These are phyloP conservation scores for Aphis gossypii DNA, from an alignment of 1,140 invertebrate species.

Conservation along the genomic window DNA sequence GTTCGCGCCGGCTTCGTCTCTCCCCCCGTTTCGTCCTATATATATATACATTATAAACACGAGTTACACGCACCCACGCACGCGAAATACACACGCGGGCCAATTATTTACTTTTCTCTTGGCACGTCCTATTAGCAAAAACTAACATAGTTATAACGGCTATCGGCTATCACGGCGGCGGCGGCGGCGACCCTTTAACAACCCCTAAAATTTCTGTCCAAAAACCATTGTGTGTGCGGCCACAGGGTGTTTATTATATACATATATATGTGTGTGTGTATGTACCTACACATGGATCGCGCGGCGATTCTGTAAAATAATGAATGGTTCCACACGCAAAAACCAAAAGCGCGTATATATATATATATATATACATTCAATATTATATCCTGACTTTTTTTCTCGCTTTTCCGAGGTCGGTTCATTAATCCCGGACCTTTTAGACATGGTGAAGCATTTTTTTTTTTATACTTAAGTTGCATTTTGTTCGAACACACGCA, in stretches of 20 bases:
- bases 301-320: slow-evolving; percentile 42
- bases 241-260: slow-evolving; percentile 44
- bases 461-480: slow-evolving; percentile 22
- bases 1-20: not conserved
- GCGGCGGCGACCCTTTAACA: slow-evolving; percentile 21
- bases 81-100: not conserved
- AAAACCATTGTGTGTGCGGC: slow-evolving; percentile 38
- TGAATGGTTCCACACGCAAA: not conserved
- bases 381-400: slow-evolving; percentile 10
- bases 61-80: not conserved
- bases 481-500: slow-evolving; percentile 34
- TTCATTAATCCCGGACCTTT: slow-evolving; percentile 52
- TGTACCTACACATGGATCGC: not conserved
- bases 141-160: slow-evolving; percentile 47
- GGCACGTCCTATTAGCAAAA: slow-evolving; percentile 49
- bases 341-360: slow-evolving; percentile 1
- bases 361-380: slow-evolving; percentile 2
- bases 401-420: not conserved
- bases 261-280: not conserved
- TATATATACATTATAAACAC: too few species aligned
- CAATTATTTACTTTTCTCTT: slow-evolving; percentile 52
- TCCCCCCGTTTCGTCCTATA: slow-evolving; percentile 16
- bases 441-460: slow-evolving; percentile 16
- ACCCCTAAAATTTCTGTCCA: slow-evolving; percentile 39
- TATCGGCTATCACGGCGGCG: not conserved